Percentiles rank a stretch among this genome's conserved stretches.
Conservation (phyloP, 2,113 vertebrate genomes). For the Silurus glanis region DNA sequence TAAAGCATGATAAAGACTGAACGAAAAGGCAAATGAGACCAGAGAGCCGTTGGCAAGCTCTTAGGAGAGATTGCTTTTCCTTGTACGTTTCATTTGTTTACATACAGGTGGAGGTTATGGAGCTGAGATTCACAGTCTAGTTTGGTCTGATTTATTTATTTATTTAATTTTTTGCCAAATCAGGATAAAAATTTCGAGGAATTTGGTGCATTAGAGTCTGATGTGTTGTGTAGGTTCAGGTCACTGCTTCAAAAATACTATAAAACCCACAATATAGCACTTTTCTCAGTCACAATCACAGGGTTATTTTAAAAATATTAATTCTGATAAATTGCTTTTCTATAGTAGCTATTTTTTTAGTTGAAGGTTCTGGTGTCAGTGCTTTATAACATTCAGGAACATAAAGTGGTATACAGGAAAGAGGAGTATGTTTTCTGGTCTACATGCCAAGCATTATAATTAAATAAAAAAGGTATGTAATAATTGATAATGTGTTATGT, state of each 20-base stretch:
- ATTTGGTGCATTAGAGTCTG: not conserved
- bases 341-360: not conserved
- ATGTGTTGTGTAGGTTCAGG: not conserved
- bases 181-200: too few species aligned
- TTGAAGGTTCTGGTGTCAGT: not conserved
- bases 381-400: too few species aligned
- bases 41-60: conserved; percentile 34
- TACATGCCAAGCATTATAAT: not conserved
- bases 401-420: too few species aligned
- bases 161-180: not conserved
- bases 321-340: not conserved
- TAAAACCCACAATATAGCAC: not conserved
- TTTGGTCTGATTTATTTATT: too few species aligned
- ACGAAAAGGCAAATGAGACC: conserved; percentile 20
- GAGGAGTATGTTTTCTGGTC: not conserved
- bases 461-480: not conserved
- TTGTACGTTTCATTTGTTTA: conserved; percentile 15
- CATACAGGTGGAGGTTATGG: conserved; percentile 6
- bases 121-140: not conserved
- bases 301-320: not conserved
- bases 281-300: not conserved
- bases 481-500: not conserved
- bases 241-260: not conserved
- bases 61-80: conserved; percentile 12
- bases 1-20: conserved; percentile 8